Evolutionary conservation across 2,888 invertebrate species (phyloP).

Genomic region (Conus canariensis): DNA sequence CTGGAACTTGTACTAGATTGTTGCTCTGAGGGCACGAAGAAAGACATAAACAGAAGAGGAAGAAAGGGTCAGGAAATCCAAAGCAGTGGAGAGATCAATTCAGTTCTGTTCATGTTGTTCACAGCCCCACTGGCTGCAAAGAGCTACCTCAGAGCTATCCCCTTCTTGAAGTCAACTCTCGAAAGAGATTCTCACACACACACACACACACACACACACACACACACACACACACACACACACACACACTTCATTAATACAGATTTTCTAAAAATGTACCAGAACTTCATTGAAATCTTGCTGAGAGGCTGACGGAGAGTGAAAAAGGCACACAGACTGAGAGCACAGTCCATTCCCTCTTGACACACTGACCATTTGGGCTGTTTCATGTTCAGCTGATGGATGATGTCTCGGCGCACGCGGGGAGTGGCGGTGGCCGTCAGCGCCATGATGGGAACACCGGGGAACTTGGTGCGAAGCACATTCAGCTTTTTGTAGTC

Average conservation of each 20-base stretch:
- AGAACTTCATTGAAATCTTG: too few species aligned
- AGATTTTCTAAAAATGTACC: too few species aligned
- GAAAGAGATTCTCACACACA: too few species aligned
- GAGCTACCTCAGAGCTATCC: too few species aligned
- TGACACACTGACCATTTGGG: conserved; percentile 74
- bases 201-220: too few species aligned
- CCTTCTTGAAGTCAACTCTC: too few species aligned
- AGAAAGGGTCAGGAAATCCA: not conserved
- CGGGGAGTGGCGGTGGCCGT: conserved; percentile 98
- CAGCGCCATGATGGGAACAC: conserved; percentile 88
- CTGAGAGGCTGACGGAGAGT: not conserved
- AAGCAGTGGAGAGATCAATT: too few species aligned
- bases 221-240: too few species aligned
- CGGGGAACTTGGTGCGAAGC: conserved; percentile 86
- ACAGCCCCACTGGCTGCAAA: too few species aligned
- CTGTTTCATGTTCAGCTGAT: conserved; percentile 84
- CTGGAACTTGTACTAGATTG: too few species aligned
- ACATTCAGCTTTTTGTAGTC: conserved; percentile 90
- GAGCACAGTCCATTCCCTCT: not conserved
- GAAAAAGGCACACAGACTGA: not conserved
- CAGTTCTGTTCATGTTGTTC: not conserved
- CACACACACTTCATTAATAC: too few species aligned
- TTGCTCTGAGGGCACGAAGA: too few species aligned
- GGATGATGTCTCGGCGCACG: conserved; percentile 92
- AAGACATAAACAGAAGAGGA: not conserved